A percentile compares a stretch with the other conserved stretches of the same genome.
phyloP scores from a whole-genome alignment of 2,888 invertebrate genomes.

The Latrodectus elegans region DNA sequence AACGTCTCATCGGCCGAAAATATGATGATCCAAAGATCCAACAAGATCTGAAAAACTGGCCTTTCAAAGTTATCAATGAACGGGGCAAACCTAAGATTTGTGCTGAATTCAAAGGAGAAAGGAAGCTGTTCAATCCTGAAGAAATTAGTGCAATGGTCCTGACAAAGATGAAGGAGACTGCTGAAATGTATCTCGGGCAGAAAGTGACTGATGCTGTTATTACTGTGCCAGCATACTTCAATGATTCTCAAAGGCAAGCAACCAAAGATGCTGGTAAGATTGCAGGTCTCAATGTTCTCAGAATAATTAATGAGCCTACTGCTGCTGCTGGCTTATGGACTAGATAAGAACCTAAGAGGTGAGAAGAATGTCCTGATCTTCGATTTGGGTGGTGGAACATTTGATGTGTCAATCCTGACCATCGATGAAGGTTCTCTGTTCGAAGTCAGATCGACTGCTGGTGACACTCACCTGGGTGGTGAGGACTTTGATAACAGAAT shows the following conservation, averaged over 20 bases:
- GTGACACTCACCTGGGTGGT: conserved; percentile 78
- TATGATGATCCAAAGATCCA: conserved; percentile 86
- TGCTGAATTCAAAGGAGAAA: conserved; percentile 72
- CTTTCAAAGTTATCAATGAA: conserved; percentile 83
- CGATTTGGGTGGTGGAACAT: conserved; percentile 78
- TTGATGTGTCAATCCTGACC: conserved; percentile 77
- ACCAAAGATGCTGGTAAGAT: conserved; percentile 75
- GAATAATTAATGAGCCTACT: conserved; percentile 75
- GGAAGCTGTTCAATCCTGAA: conserved; percentile 81
- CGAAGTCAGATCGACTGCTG: conserved; percentile 79
- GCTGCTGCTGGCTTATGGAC: conserved; percentile 74
- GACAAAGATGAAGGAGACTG: conserved; percentile 81
- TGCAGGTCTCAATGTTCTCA: conserved; percentile 74
- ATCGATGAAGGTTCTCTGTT: conserved; percentile 79
- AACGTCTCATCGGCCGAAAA: conserved; percentile 87
- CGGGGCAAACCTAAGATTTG: conserved; percentile 75
- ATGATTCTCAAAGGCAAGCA: conserved; percentile 74
- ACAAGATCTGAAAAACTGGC: conserved; percentile 88
- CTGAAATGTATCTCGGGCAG: conserved; percentile 79
- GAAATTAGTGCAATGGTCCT: conserved; percentile 84
- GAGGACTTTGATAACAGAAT: conserved; percentile 79
- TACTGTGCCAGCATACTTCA: conserved; percentile 87
- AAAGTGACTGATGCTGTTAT: conserved; percentile 83
- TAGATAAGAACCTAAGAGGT: conserved; percentile 76
- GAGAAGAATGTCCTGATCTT: conserved; percentile 79